Percentiles rank a stretch among this genome's conserved stretches.
These are phyloP conservation scores for Acanthosepion lycidas DNA, from an alignment of 2,888 invertebrate species.

Conservation along the genomic window DNA sequence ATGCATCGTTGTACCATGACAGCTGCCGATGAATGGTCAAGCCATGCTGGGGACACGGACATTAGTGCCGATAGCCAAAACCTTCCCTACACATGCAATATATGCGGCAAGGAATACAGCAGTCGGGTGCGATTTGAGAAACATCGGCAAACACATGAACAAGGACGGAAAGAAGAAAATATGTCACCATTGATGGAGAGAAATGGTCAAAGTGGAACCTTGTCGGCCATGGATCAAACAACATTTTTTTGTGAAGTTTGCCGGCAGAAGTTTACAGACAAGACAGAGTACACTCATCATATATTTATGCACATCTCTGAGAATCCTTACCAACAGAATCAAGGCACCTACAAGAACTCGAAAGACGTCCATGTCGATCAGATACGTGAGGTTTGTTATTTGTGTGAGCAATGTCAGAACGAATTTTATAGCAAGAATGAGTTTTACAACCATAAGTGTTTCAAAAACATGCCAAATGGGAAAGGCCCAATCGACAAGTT, in stretches of 20 bases:
- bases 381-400: slow-evolving; percentile 24
- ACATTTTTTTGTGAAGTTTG: slow-evolving; percentile 6
- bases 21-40: neutral
- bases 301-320: slow-evolving; percentile 34
- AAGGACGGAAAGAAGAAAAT: neutral
- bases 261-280: slow-evolving; percentile 39
- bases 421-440: slow-evolving; percentile 38
- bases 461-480: neutral
- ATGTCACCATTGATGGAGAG: neutral
- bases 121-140: neutral
- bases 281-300: slow-evolving; percentile 24
- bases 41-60: neutral
- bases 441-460: neutral
- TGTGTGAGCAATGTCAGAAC: slow-evolving; percentile 43
- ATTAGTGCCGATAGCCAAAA: neutral
- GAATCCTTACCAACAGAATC: neutral
- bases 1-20: slow-evolving; percentile 24
- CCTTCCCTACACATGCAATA: slow-evolving; percentile 40
- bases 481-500: neutral
- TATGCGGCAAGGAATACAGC: slow-evolving; percentile 36
- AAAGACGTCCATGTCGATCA: neutral
- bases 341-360: neutral
- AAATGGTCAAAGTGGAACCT: neutral
- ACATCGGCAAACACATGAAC: neutral
- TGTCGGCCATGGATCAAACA: neutral